Base-by-base conservation (phyloP, 2,113 vertebrate genomes). In the Silurus glanis region DNA sequence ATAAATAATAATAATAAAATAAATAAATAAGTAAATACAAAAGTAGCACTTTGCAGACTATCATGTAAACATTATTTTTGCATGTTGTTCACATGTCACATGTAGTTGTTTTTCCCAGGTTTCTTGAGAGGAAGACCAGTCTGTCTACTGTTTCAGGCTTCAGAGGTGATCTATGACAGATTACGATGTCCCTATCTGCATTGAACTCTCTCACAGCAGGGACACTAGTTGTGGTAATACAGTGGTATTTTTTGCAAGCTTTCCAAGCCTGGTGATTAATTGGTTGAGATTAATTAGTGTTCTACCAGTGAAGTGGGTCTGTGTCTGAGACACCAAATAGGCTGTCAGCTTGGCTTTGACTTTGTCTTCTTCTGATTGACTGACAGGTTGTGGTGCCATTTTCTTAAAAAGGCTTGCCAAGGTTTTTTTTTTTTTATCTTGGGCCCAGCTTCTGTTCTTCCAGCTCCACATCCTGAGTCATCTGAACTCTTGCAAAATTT, bases 221-320 rank as follows among this genome's bases (percentile, higher is more conserved):
- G 56, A 17, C 19, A 64, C 28, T 81, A 51, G 69, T 66, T 19
- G 47, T 62, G 62, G 62, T 37, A 66, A 87, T 59, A 62, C 80
- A 83, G 25, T 79, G 4, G 10, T 80, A 87, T 80, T 64, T 82
- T 58, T 62, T 64, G 37, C 80, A 76, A 78, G 67, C 9, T 82
- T 45, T 16, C 21, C 21, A 45, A 86, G 23, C 55, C 28, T 79
- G 21, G 53, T 51, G 51, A 61, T 1, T 16, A 59, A 10, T 6
- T 6, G 21, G 37, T 13, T 59, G 58, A 37, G n/a, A 1, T 58
- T 37, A n/a, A 58, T 80, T 55, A 17, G 49, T 5, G 19, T 81
- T 62, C 79, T 58, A 81, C 79, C 79, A 81, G 58, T 81, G 25
- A 81, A 21, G 51, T 80, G n/a, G n/a, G 69, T 72, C 69, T 37